These are phyloP conservation scores for Sturnus vulgaris DNA, from an alignment of 2,113 vertebrate species.

Conservation along the genomic window DNA sequence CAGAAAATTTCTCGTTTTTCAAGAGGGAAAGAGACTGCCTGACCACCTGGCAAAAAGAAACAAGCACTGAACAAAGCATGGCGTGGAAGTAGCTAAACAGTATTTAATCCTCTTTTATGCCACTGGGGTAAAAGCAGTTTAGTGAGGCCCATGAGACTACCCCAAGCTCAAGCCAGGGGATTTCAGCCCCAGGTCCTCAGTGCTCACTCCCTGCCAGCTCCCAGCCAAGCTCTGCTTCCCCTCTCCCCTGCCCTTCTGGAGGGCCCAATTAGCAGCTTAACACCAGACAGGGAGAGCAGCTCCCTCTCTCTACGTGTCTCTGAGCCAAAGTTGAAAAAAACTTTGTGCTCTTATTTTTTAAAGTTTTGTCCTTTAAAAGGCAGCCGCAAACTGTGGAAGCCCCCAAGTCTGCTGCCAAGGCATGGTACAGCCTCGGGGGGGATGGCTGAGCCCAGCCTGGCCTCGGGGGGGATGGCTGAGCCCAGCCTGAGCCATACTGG, in stretches of 20 bases:
- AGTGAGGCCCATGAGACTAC: conserved; percentile 41
- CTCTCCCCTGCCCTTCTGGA: not conserved
- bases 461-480: accelerated
- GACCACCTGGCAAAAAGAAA: not conserved
- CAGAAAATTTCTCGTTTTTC: not conserved
- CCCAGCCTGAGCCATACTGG: not conserved
- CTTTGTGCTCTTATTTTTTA: not conserved
- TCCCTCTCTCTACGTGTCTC: not conserved
- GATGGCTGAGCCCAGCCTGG: not conserved
- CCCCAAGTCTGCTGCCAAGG: not conserved
- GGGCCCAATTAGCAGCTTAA: not conserved
- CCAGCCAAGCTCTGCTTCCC: not conserved
- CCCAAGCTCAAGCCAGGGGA: not conserved
- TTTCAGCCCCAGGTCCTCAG: not conserved
- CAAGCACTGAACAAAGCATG: not conserved
- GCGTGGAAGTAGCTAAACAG: conserved; percentile 8
- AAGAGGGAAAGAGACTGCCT: not conserved
- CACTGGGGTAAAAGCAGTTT: conserved; percentile 56
- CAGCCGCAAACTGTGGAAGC: not conserved
- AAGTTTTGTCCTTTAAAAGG: not conserved
- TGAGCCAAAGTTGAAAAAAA: not conserved
- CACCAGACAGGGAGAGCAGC: not conserved
- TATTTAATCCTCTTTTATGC: conserved; percentile 56
- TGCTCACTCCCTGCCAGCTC: not conserved
- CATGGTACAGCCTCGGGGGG: accelerated